Conservation (phyloP, 2,113 vertebrate species). For the Silurus glanis region DNA sequence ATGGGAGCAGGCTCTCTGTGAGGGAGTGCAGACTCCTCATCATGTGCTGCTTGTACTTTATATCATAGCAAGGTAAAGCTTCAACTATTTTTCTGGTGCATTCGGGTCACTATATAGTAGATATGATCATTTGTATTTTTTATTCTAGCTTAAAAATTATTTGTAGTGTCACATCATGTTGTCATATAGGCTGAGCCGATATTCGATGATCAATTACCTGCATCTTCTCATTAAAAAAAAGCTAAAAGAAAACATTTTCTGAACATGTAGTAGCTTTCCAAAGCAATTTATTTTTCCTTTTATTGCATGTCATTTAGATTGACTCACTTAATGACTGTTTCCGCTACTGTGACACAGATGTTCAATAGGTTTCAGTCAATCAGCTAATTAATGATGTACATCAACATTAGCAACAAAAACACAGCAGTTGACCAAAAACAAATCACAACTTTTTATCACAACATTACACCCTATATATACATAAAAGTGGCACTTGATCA, state of each 20-base stretch:
- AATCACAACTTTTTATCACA: background rate
- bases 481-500: background rate
- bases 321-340: constrained; percentile 1
- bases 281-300: background rate
- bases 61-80: constrained; percentile 12
- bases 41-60: constrained; percentile 12
- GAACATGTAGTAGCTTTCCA: background rate
- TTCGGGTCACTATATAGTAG: background rate
- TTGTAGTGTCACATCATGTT: background rate
- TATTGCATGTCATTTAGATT: background rate
- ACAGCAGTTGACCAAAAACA: background rate
- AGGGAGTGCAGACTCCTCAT: constrained; percentile 46
- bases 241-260: background rate
- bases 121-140: background rate
- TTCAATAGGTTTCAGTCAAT: constrained; percentile 22
- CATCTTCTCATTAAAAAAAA: background rate
- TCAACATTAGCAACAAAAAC: constrained; percentile 2
- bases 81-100: background rate
- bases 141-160: background rate
- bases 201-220: too few species aligned
- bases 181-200: background rate
- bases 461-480: too few species aligned
- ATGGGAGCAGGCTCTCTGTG: constrained; percentile 43
- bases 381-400: constrained; percentile 31
- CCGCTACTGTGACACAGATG: constrained; percentile 32